Percentiles rank a stretch among this genome's conserved stretches.
These are phyloP conservation scores for Eupithecia pulchellata DNA, from an alignment of 2,888 invertebrate species.

Conservation along the genomic window DNA sequence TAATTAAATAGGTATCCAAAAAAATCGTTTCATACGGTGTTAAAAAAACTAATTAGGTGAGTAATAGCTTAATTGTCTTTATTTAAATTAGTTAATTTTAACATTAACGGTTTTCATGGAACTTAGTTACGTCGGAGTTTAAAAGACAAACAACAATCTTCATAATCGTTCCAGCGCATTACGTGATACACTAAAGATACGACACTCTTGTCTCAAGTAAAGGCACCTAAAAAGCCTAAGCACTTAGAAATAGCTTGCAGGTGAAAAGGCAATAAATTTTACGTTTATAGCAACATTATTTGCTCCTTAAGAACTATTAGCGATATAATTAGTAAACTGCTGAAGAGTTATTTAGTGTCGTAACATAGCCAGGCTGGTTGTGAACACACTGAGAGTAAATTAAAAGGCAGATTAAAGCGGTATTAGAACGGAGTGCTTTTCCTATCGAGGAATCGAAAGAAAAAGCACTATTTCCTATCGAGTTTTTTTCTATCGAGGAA, in stretches of 20 bases:
- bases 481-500: too few species aligned
- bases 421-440: too few species aligned
- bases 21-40: too few species aligned
- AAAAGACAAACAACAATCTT: not conserved
- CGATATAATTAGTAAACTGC: constrained; percentile 54
- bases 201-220: not conserved
- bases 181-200: not conserved
- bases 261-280: constrained; percentile 25
- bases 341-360: constrained; percentile 42
- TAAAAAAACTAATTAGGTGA: too few species aligned
- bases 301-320: constrained; percentile 47
- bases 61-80: too few species aligned
- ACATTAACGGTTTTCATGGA: too few species aligned
- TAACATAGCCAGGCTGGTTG: not conserved
- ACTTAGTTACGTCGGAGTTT: not conserved
- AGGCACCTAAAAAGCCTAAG: constrained; percentile 15
- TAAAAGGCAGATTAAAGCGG: not conserved
- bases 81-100: too few species aligned
- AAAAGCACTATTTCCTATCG: too few species aligned
- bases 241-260: constrained; percentile 20
- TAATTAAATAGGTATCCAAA: too few species aligned
- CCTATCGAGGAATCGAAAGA: too few species aligned
- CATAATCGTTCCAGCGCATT: not conserved
- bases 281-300: constrained; percentile 29
- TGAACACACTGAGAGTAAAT: constrained; percentile 28